Base-by-base conservation (phyloP, 1,140 invertebrate genomes). In the Pinna nobilis region DNA sequence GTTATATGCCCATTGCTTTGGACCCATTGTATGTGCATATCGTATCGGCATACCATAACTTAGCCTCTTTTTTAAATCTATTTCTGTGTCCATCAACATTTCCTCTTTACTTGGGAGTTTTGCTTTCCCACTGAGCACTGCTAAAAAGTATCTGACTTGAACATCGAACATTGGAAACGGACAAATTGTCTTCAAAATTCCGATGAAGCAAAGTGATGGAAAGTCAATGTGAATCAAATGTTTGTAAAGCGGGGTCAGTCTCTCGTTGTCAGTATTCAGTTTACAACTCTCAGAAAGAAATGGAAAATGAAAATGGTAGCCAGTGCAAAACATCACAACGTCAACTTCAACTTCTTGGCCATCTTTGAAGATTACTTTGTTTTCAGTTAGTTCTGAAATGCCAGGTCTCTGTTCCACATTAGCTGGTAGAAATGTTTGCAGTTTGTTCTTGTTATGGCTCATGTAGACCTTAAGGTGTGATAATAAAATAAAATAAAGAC, bases 101-200 rank as follows among this genome's bases (percentile, higher is more conserved):
- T 92, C 88, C 55, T 92, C 89, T 59, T 89, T 88, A 0, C 88
- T 83, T 1, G 94, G 95, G 13, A 96, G 90, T 23, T 87, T 75
- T 69, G 93, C 91, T 20, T 89, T 80, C 0, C 93, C 93, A 64
- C 89, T 90, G 82, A 95, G 91, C 59, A 90, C 92, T 65, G 92
- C 92, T 37, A 95, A 80, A 63, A 93, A 92, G 81, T 94, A 95
- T 47, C 92, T 90, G 2, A 95, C 93, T 91, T 97, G 96, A 65
- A 95, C 89, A 86, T 97, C 94, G 86, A 96, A 96, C 90, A 95
- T 93, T 44, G 94, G 93, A 82, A 96, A 96, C 0, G 95, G 95
- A 81, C 94, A 93, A 0, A 95, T 93, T 77, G 93, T 92, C 83
- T 92, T 94, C 2, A 94, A 93, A 20, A 97, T 88, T 1, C 95